These are phyloP conservation scores for Neoseiulus cucumeris DNA, from an alignment of 1,140 invertebrate genomes.

Conservation along the genomic window DNA sequence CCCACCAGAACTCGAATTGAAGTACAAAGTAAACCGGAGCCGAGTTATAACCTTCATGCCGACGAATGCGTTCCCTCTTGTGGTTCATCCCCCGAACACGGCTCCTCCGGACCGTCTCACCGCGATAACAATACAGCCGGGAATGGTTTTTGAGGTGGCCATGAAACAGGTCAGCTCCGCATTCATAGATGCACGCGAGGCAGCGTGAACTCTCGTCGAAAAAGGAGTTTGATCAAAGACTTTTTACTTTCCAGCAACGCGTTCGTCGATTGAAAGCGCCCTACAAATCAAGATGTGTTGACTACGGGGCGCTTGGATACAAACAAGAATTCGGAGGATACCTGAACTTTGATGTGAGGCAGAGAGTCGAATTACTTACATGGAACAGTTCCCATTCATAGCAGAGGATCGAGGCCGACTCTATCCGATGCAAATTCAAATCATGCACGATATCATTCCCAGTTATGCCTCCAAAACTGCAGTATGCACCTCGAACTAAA, in stretches of 20 bases:
- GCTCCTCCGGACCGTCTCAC: background rate
- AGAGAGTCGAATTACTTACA: background rate
- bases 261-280: background rate
- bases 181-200: too few species aligned
- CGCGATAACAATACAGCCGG: background rate
- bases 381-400: too few species aligned
- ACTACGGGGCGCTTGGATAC: background rate
- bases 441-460: background rate
- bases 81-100: background rate
- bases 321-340: background rate
- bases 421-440: too few species aligned
- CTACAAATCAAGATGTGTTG: background rate
- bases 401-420: too few species aligned
- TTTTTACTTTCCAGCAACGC: background rate
- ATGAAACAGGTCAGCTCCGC: background rate
- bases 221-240: too few species aligned
- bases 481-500: background rate
- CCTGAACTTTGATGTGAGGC: background rate
- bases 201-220: too few species aligned
- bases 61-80: background rate
- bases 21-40: background rate
- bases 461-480: constrained; percentile 1
- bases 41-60: background rate
- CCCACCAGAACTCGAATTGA: background rate
- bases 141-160: background rate